These are phyloP conservation scores for Amyelois transitella DNA, from an alignment of 1,140 invertebrate species.

Conservation along the genomic window DNA sequence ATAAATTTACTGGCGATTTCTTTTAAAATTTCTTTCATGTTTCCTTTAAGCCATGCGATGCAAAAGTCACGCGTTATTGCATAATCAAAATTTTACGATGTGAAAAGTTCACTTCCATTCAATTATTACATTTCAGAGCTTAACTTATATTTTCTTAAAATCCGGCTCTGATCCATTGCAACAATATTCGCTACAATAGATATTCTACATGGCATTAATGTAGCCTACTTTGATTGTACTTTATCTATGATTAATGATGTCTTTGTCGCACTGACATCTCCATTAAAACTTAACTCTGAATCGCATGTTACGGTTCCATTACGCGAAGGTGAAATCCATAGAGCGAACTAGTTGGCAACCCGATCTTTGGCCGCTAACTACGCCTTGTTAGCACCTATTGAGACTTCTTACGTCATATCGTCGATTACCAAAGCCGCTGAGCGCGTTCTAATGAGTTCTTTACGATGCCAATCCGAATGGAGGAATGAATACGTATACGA, in stretches of 20 bases:
- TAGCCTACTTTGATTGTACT: neutral
- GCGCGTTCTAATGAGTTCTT: constrained; percentile 43
- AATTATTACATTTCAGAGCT: no score
- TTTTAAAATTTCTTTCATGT: no score
- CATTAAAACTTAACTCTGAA: constrained; percentile 31
- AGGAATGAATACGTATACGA: no score
- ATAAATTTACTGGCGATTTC: no score
- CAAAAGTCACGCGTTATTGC: no score
- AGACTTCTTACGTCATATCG: constrained; percentile 45
- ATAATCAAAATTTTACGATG: no score
- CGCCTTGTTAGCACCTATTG: constrained; percentile 58
- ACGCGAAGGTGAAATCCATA: constrained; percentile 46
- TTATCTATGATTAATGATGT: constrained; percentile 1
- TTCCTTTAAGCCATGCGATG: no score
- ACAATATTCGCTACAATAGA: no score
- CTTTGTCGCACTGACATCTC: constrained; percentile 15
- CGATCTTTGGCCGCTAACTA: constrained; percentile 29
- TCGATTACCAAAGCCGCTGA: constrained; percentile 28
- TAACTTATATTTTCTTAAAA: no score
- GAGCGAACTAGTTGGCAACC: constrained; percentile 26
- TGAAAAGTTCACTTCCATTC: no score
- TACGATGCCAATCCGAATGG: constrained; percentile 35
- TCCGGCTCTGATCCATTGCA: no score
- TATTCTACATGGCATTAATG: no score
- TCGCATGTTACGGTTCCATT: constrained; percentile 34